Evolutionary conservation across 2,888 invertebrate genomes (phyloP), one percentile per base, ranked within the genome.

Genomic region (Rhamphomyia laevipes): DNA sequence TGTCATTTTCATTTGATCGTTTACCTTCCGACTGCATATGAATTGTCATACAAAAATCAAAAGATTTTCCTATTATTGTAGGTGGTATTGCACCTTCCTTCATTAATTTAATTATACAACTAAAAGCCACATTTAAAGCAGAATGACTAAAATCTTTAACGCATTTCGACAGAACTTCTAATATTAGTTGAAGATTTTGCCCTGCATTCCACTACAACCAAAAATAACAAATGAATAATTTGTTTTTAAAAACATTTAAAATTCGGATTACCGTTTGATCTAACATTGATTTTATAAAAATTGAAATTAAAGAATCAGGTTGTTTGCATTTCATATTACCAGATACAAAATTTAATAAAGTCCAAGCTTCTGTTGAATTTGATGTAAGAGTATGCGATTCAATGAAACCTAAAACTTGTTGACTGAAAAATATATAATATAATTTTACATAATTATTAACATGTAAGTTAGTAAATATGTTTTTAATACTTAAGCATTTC

Each of bases 321-420:
- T 64, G 61, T 21, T 58, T 61, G 46, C 58, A 60, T 51, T 60
- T 61, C 11, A 67, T 57, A 46, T 68, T 68, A 5, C 63, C 65
- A 7, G 63, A 64, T 41, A 69, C 62, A 15, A 68, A 65, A 52
- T 66, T 67, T 2, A 70, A 55, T 18, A 70, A 51, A 7, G 64
- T 59, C 69, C 70, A 70, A 2, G 70, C 69, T 51, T 70, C 70
- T 1, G 67, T 66, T 6, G 66, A 68, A 55, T 68, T 67, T 2
- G 64, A 59, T 0, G 67, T 66, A 16, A 61, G 54, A 17, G 67
- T 54, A 51, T 70, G 67, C 0, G 69, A 68, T 49, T 69, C 65
- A 30, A 70, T 62, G 1, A 61, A 59, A 23, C 61, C 57, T 4
- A 70, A 55, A 23, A 63, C 56, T 38, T 59, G 54, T 3, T 61